Evolutionary conservation across 2,888 invertebrate genomes (phyloP), one percentile per base, ranked within the genome.

Genomic region (Ceriagrion tenellum): DNA sequence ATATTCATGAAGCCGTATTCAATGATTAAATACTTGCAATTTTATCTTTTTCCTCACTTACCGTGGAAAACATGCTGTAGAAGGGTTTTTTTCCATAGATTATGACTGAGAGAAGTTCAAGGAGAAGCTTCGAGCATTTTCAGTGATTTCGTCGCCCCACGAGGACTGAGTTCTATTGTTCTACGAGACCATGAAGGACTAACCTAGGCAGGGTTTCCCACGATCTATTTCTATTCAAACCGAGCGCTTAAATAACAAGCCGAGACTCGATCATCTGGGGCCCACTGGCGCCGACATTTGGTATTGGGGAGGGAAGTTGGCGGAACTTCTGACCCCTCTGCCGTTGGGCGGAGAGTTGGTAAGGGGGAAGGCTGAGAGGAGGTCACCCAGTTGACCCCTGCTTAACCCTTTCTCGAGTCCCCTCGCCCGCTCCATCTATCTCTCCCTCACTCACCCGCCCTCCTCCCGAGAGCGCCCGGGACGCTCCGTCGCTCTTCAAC

Each of bases 281-380:
- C 47, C 20, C 55, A n/a, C 35, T 89, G 89, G 89, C 89, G 47
- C 55, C 47, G 93, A 69, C 93, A 47, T 74, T 93, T 6, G 30
- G 30, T 47, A 47, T 59, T 20, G 59, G 59, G 18, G 59, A 59
- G 40, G 93, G 93, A 47, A 59, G 55, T 89, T 55, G n/a, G 55
- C 55, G 93, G 93, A 93, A 93, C 93, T 93, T 47, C 69, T 93
- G 69, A 93, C 93, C 93, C 47, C 91, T n/a, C n/a, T 30, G 59
- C 47, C 47, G 2, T 47, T 47, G 47, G 47, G 91, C 26, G 10
- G 69, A n/a, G n/a, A 20, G 69, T 23, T 16, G 81, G 81, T 13
- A 13, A 10, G 16, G 16, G 81, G 81, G 81, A 69, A 4, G 30
- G 35, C 2, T 47, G 47, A 35, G 81, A 35, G 12, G 69, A 12